Evolutionary conservation across 1,140 invertebrate species (phyloP), one percentile per base, ranked within the genome.

Genomic region (Cherax quadricarinatus): DNA sequence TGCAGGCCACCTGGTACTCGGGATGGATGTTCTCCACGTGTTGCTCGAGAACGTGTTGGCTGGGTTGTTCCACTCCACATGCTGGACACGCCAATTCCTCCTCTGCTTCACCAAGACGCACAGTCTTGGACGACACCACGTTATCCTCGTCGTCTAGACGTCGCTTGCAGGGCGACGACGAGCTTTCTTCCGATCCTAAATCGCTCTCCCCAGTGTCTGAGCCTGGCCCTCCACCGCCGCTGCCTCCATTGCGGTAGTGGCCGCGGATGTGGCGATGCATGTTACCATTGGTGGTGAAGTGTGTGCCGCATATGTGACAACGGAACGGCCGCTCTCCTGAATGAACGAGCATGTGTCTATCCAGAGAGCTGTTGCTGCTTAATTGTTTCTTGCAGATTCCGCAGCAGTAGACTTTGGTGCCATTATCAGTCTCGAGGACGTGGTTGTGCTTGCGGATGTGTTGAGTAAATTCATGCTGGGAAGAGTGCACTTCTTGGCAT

Each of bases 211-310:
- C 95, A 1, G 94, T 95, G 88, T 95, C 95, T 0, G 94, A 93
- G 95, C 95, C 88, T 21, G 89, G 70, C 30, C 80, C 87, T 14
- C 91, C 85, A 24, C 88, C 88, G 62, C 88, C 81, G 21, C 90
- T 78, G 24, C 93, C 93, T 49, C 92, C 92, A 80, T 93, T 89
- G 75, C 93, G 92, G 95, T 92, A 95, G 95, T 97, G 97, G 0
- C 97, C 97, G 86, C 97, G 96, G 95, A 97, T 96, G 94, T 98
- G 98, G 49, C 97, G 95, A 94, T 98, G 97, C 97, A 98, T 98
- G 94, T 98, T 98, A 21, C 97, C 97, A 95, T 98, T 98, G 4
- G 97, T 98, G 57, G 97, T 98, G 95, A 98, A 98, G 4, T 97
- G 96, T 95, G 97, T 96, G 41, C 96, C 96, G 95, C 98, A 98